Evolutionary conservation across 2,797 vertebrate genomes (phyloP).

Genomic region (Neomorphus geoffroyi): DNA sequence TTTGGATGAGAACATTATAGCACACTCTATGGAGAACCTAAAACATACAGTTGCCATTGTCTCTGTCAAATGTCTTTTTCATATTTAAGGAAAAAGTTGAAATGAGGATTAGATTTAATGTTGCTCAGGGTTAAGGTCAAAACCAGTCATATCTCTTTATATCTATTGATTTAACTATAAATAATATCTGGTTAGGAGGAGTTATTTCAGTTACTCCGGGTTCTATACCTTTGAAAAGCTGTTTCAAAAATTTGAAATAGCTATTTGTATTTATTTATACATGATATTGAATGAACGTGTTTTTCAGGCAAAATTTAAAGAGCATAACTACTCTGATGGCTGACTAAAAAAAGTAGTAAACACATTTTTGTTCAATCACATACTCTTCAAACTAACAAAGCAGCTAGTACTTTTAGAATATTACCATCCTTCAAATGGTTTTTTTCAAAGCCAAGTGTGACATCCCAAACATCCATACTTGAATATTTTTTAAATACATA

Average conservation of each 20-base stretch:
- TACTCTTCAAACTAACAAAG: background rate
- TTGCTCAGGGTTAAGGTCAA: background rate
- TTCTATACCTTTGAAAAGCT: background rate
- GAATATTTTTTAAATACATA: background rate
- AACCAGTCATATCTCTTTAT: background rate
- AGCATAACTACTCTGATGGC: background rate
- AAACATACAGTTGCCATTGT: conserved; percentile 37
- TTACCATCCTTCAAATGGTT: background rate
- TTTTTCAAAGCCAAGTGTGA: background rate
- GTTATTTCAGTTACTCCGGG: background rate
- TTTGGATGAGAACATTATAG: background rate
- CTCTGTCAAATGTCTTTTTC: conserved; percentile 1
- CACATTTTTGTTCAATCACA: background rate
- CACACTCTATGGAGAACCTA: background rate
- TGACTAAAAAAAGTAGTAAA: background rate
- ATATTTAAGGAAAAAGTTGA: background rate
- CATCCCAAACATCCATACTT: background rate
- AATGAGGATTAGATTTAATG: conserved; percentile 35
- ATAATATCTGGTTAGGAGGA: background rate
- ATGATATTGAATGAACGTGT: background rate
- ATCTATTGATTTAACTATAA: background rate
- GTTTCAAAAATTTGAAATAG: background rate
- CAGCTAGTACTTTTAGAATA: background rate
- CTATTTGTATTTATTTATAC: background rate
- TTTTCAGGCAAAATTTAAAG: background rate